Evolutionary conservation across 2,113 vertebrate species (phyloP).

Genomic region (Anser brachyrhynchus): DNA sequence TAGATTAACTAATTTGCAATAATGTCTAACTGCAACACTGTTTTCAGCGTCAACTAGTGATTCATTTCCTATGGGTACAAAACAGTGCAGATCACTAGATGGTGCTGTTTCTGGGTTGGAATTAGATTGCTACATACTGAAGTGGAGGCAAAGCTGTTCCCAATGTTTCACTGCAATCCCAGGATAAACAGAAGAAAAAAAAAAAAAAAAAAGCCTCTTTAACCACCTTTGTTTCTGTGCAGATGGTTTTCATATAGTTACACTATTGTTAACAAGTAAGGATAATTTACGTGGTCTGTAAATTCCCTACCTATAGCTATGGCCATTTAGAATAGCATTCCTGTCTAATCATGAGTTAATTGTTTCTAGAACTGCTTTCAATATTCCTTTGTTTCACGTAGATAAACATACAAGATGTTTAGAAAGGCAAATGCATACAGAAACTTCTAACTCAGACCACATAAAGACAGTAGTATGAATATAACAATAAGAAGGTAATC

Average conservation of each 20-base stretch:
- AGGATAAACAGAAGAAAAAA: background rate
- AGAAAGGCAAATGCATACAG: background rate
- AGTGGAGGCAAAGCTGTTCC: background rate
- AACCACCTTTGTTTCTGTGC: background rate
- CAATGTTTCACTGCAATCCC: background rate
- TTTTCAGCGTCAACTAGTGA: background rate
- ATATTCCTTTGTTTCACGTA: background rate
- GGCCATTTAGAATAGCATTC: background rate
- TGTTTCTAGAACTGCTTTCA: background rate
- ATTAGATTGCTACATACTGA: background rate
- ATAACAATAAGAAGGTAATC: background rate
- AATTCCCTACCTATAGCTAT: background rate
- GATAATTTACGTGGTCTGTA: background rate
- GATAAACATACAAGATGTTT: background rate
- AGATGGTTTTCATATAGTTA: background rate
- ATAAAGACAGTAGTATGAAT: background rate
- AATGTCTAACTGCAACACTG: background rate
- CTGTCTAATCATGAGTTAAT: background rate
- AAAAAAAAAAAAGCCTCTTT: background rate
- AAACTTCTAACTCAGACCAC: background rate
- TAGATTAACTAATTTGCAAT: background rate
- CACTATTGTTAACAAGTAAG: background rate
- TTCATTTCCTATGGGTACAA: background rate
- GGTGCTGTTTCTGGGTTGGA: constrained; percentile 40
- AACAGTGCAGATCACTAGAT: constrained; percentile 42